These are phyloP conservation scores for Vidua chalybeata DNA, from an alignment of 2,113 vertebrate genomes.

Conservation along the genomic window DNA sequence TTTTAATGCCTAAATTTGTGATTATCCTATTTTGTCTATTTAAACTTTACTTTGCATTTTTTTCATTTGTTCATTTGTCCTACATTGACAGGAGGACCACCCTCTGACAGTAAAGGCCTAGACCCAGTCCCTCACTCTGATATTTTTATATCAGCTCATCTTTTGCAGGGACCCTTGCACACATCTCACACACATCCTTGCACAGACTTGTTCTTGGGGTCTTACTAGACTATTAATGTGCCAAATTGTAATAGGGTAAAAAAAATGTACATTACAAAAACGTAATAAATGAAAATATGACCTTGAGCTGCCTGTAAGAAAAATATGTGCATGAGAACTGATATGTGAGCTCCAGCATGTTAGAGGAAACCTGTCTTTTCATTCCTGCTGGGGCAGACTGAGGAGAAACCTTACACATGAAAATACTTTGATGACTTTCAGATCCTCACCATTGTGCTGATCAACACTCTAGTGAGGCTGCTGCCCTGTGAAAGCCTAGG, in stretches of 20 bases:
- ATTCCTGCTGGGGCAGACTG: neutral
- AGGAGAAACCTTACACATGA: neutral
- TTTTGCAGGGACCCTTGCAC: neutral
- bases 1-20: neutral
- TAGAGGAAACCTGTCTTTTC: neutral
- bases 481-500: neutral
- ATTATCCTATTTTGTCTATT: neutral
- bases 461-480: neutral
- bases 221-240: neutral
- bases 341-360: neutral
- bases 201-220: neutral
- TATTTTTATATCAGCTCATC: neutral
- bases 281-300: neutral
- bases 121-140: neutral
- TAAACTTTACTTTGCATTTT: neutral
- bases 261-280: neutral
- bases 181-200: neutral
- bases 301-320: neutral
- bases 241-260: neutral
- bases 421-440: neutral
- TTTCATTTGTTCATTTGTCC: neutral
- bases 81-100: neutral
- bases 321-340: accelerated
- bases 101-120: neutral
- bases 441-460: neutral